These are phyloP conservation scores for Passer montanus DNA, from an alignment of 2,113 vertebrate species.

Conservation along the genomic window DNA sequence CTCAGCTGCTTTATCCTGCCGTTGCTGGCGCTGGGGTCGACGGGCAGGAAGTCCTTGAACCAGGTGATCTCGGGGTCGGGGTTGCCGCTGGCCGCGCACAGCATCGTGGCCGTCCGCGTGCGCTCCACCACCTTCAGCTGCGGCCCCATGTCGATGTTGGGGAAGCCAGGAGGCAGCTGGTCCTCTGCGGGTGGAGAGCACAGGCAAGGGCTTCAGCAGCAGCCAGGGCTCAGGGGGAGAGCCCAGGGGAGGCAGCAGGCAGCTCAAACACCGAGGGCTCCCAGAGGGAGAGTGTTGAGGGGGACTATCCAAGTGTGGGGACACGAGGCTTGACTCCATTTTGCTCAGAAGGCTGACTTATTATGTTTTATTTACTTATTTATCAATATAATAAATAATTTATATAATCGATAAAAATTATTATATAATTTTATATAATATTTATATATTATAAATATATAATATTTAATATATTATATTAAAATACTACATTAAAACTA, in stretches of 20 bases:
- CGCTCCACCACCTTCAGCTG: slow-evolving; percentile 98
- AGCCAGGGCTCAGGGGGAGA: fast-evolving
- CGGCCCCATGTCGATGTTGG: slow-evolving; percentile 98
- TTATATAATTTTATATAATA: too few relatives aligned
- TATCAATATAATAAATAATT: too few relatives aligned
- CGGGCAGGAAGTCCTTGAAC: slow-evolving; percentile 98
- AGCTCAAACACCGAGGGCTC: fast-evolving
- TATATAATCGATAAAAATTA: too few relatives aligned
- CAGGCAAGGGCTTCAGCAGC: not conserved
- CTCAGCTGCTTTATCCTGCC: slow-evolving; percentile 95
- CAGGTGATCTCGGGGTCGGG: slow-evolving; percentile 98
- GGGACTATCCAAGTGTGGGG: too few relatives aligned
- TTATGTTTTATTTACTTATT: too few relatives aligned
- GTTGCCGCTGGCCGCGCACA: slow-evolving; percentile 95
- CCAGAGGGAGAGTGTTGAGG: not conserved
- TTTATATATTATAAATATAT: too few relatives aligned
- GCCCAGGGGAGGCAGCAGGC: fast-evolving
- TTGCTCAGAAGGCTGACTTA: too few relatives aligned
- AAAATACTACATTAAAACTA: too few relatives aligned
- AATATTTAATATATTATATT: too few relatives aligned
- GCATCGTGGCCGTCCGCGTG: slow-evolving; percentile 95
- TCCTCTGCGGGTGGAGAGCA: slow-evolving; percentile 81
- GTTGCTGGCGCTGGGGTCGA: slow-evolving; percentile 90
- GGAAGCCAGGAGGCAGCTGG: slow-evolving; percentile 92
- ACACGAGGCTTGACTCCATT: too few relatives aligned